Evolutionary conservation across 2,113 vertebrate species (phyloP).

Genomic region (Rissa tridactyla): DNA sequence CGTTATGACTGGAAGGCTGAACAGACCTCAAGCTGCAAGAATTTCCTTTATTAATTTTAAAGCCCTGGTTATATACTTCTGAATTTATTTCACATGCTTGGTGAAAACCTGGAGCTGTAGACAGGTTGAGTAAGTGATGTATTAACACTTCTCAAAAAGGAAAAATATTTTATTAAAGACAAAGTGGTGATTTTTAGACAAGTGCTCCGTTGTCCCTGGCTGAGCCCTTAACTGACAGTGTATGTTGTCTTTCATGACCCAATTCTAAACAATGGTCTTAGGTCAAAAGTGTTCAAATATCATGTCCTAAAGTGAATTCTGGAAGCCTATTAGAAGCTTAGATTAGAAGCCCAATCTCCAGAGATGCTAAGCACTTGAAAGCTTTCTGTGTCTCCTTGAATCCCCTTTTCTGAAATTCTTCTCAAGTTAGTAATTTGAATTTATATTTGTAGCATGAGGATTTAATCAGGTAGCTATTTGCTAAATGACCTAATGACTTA

Average conservation of each 20-base stretch:
- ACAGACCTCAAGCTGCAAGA: neutral
- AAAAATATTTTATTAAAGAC: neutral
- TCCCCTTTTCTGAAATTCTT: neutral
- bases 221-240: neutral
- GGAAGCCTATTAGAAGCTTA: neutral
- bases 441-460: neutral
- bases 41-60: neutral
- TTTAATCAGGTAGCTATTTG: neutral
- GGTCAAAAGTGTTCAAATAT: neutral
- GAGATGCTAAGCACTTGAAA: neutral
- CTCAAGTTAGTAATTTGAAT: neutral
- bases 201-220: neutral
- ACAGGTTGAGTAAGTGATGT: neutral
- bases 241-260: neutral
- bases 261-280: neutral
- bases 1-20: neutral
- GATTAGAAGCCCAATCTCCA: neutral
- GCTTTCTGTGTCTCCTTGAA: neutral
- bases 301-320: neutral
- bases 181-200: neutral
- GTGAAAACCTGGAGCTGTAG: neutral
- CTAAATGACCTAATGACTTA: slow-evolving; percentile 61
- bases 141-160: neutral
- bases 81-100: neutral
- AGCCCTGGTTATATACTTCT: neutral